Base-by-base conservation (phyloP, 2,888 invertebrate genomes). In the Nyleta sp. region DNA sequence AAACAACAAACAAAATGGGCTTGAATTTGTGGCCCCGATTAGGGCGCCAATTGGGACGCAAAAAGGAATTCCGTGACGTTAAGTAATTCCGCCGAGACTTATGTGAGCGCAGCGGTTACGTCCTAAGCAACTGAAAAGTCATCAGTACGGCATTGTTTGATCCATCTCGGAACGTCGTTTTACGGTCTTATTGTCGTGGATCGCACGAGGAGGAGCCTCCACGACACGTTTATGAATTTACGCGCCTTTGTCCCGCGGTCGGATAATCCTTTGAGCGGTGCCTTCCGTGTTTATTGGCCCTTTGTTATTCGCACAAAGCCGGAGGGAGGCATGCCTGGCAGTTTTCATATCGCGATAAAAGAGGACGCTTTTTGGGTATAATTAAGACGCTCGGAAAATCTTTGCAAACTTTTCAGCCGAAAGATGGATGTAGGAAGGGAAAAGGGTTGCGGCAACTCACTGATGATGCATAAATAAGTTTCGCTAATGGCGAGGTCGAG, bases 391-490 rank as follows among this genome's bases (percentile, higher is more conserved):
- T n/a, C 42, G 77, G 83, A 80, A 87, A 89, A 87, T 88, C 89
- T 88, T 87, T 84, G 84, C 86, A 86, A 88, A 88, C 84, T 88
- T 89, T 86, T 87, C 87, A 87, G 83, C 68, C 52, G 82, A 83
- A 84, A 86, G 86, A 87, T 86, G 86, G 85, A 89, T 87, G 86
- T 85, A 87, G 87, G 87, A 87, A 86, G 84, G 83, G 80, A 82
- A 81, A 87, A 87, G 88, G 89, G 88, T 87, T 89, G 83, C n/a
- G n/a, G n/a, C n/a, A 74, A 79, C 71, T 42, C 79, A 82, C 83
- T 87, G 88, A 88, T 87, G 84, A 88, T 89, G 90, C 88, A 90
- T 90, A 89, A 90, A 90, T 90, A 88, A 89, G 85, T 81, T 82
- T 74, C 84, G 85, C 88, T 90, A 89, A 90, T 90, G 89, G 88